These are phyloP conservation scores for Drosophila pseudotakahashii DNA, from an alignment of 2,888 invertebrate species.

Conservation along the genomic window DNA sequence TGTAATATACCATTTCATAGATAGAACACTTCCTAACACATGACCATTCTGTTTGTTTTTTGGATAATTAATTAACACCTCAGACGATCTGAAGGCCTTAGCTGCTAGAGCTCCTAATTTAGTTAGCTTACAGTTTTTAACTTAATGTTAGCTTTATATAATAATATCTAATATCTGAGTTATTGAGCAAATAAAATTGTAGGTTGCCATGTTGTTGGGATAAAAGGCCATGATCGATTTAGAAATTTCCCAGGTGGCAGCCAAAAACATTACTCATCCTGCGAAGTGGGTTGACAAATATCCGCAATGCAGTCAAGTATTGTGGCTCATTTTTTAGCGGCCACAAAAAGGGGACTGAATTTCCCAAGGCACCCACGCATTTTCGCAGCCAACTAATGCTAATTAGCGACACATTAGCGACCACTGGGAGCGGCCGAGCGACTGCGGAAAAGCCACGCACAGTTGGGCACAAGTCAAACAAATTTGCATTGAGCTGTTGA, in stretches of 20 bases:
- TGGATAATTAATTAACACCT: no score
- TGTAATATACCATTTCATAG: no score
- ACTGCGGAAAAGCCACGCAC: conserved; percentile 33
- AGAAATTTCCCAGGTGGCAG: background rate
- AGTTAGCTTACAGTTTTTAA: no score
- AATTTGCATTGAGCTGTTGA: conserved; percentile 49
- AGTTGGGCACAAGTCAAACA: conserved; percentile 48
- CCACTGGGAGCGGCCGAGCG: conserved; percentile 62
- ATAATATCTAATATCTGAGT: no score
- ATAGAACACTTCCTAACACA: no score
- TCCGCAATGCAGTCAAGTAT: conserved; percentile 35
- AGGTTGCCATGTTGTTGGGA: no score
- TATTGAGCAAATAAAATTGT: no score
- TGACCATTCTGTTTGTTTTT: no score
- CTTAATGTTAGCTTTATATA: no score
- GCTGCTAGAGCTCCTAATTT: no score
- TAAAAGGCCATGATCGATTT: conserved; percentile 1
- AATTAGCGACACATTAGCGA: conserved; percentile 69
- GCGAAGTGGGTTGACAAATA: conserved; percentile 13
- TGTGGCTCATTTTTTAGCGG: conserved; percentile 35
- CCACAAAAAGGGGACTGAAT: background rate
- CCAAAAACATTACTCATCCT: conserved; percentile 18
- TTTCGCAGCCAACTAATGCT: conserved; percentile 53
- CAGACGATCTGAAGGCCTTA: no score
- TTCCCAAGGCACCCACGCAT: conserved; percentile 26